Conservation (phyloP, 2,797 vertebrate genomes). For the Bradypus variegatus region DNA sequence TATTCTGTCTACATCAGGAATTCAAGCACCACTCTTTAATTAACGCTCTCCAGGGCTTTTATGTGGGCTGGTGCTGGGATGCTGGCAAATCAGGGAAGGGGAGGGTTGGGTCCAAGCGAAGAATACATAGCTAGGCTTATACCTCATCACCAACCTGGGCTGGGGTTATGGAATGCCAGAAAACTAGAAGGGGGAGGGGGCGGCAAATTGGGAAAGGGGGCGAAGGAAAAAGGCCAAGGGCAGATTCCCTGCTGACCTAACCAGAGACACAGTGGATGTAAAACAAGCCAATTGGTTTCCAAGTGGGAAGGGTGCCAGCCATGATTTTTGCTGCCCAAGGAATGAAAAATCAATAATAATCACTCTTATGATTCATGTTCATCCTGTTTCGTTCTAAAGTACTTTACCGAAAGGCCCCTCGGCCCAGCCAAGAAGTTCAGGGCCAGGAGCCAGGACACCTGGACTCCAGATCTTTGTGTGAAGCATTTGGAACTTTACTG, state of each 20-base stretch:
- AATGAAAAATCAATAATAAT: constrained; percentile 54
- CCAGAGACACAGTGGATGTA: not conserved
- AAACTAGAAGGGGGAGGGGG: not conserved
- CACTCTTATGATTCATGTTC: constrained; percentile 44
- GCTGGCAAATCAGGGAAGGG: not conserved
- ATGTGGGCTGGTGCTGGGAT: not conserved
- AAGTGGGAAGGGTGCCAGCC: constrained; percentile 51
- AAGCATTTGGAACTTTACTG: not conserved
- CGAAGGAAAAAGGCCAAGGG: not conserved
- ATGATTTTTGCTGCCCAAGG: constrained; percentile 49
- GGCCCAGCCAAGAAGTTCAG: constrained; percentile 22
- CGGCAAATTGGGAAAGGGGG: not conserved
- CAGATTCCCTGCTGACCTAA: constrained; percentile 27
- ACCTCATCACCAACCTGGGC: constrained; percentile 2
- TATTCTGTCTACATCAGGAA: not conserved
- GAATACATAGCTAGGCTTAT: not conserved
- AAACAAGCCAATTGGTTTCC: constrained; percentile 40
- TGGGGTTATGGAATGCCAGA: not conserved
- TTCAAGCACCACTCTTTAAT: not conserved
- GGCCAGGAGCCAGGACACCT: constrained; percentile 28
- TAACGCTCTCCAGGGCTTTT: constrained; percentile 6
- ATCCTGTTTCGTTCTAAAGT: constrained; percentile 44
- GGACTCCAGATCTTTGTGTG: not conserved
- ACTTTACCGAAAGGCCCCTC: constrained; percentile 37
- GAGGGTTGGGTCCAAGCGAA: not conserved